Conservation (phyloP, 2,113 vertebrate genomes). For the Rousettus leschenaultii region DNA sequence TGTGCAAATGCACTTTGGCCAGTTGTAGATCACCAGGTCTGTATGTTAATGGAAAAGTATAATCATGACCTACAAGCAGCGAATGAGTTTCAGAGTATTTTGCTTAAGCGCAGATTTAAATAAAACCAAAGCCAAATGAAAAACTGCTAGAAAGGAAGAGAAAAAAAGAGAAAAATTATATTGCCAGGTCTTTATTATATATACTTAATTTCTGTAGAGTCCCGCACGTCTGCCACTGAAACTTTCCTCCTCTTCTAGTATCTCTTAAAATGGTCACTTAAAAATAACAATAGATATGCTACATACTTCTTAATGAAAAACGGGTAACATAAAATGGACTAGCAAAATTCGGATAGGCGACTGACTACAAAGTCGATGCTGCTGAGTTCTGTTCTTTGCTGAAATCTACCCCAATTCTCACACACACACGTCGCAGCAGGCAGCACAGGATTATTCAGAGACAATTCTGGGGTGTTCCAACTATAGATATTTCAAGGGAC, state of each 20-base stretch:
- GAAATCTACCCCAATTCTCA: neutral
- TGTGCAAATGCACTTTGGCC: neutral
- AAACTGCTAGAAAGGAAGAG: neutral
- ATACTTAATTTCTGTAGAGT: neutral
- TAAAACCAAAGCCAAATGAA: conserved; percentile 19
- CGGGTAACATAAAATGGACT: neutral
- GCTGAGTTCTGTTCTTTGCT: neutral
- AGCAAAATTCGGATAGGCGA: neutral
- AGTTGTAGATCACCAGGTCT: neutral
- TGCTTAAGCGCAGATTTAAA: neutral
- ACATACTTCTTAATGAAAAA: neutral
- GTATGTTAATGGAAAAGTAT: neutral
- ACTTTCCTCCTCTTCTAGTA: neutral
- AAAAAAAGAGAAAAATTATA: neutral
- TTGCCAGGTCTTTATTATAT: neutral
- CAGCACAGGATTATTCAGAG: neutral
- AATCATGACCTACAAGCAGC: neutral
- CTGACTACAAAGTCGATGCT: neutral
- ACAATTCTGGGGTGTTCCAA: neutral
- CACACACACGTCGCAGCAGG: accelerated
- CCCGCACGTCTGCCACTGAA: neutral
- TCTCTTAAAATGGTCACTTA: neutral
- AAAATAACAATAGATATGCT: neutral
- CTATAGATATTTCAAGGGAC: neutral
- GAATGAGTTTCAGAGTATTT: neutral